phyloP scores from a whole-genome alignment of 2,888 invertebrate genomes.

The Troglohyphantes excavatus region DNA sequence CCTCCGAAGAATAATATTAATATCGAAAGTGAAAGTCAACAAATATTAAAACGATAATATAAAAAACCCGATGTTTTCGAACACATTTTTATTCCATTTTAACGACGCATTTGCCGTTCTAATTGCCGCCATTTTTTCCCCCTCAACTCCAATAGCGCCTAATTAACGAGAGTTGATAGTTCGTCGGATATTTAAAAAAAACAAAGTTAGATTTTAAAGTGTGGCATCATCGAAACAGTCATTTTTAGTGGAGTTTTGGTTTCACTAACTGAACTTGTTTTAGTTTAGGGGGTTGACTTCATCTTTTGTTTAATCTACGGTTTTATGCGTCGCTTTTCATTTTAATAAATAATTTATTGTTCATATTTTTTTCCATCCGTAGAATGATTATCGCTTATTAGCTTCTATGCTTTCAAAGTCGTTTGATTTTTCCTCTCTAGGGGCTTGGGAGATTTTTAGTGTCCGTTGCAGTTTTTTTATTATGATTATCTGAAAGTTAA shows the following conservation, averaged over 20 bases:
- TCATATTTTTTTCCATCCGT: not conserved
- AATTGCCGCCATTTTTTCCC: conserved; percentile 49
- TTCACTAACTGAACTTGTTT: too few relatives aligned
- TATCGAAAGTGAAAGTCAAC: too few relatives aligned
- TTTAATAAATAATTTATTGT: not conserved
- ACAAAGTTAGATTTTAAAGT: not conserved
- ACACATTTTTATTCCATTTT: conserved; percentile 53
- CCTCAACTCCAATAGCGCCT: conserved; percentile 10
- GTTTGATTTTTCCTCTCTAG: too few relatives aligned
- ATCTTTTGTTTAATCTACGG: not conserved
- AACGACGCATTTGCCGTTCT: conserved; percentile 64
- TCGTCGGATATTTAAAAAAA: too few relatives aligned
- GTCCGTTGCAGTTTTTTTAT: too few relatives aligned
- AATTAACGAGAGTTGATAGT: conserved; percentile 36
- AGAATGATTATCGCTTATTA: too few relatives aligned
- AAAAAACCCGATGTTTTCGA: not conserved
- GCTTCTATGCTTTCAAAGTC: too few relatives aligned
- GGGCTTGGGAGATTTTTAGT: too few relatives aligned
- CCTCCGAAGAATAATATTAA: too few relatives aligned
- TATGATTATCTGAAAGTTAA: too few relatives aligned
- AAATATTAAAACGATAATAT: too few relatives aligned
- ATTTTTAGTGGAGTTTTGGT: conserved; percentile 47
- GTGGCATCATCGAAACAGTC: conserved; percentile 36
- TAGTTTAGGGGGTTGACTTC: too few relatives aligned
- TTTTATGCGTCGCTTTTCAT: not conserved